Evolutionary conservation across 1,140 invertebrate species (phyloP).

Genomic region (Magallana ariakensis): DNA sequence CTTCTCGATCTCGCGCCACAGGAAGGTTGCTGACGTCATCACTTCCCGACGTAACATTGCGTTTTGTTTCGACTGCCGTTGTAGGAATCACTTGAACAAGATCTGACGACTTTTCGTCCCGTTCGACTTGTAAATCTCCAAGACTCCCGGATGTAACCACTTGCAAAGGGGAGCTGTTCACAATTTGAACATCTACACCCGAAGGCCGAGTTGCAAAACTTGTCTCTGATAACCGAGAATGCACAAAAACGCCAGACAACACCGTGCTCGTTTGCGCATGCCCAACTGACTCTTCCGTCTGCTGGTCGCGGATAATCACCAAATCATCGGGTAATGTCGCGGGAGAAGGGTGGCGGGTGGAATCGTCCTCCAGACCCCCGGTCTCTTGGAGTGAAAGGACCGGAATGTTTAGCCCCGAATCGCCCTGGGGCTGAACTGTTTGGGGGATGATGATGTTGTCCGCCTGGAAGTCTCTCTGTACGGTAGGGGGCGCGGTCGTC

Average conservation of each 20-base stretch:
- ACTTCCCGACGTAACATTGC: not conserved
- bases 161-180: not conserved
- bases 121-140: not conserved
- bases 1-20: not conserved
- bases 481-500: not conserved
- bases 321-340: not conserved
- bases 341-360: not conserved
- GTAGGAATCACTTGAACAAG: not conserved
- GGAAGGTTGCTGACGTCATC: not conserved
- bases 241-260: not conserved
- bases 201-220: not conserved
- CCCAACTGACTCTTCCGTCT: not conserved
- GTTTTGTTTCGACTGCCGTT: not conserved
- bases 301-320: not conserved
- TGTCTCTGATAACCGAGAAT: not conserved
- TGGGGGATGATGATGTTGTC: not conserved
- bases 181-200: not conserved
- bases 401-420: not conserved
- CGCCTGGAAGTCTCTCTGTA: constrained; percentile 16
- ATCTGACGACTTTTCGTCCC: not conserved
- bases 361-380: not conserved
- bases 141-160: not conserved
- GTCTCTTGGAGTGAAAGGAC: not conserved
- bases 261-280: not conserved
- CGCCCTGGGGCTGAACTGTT: not conserved